A percentile compares a stretch with the other conserved stretches of the same genome.
Conservation (phyloP, 2,113 vertebrate genomes). For the Urocolius indicus region DNA sequence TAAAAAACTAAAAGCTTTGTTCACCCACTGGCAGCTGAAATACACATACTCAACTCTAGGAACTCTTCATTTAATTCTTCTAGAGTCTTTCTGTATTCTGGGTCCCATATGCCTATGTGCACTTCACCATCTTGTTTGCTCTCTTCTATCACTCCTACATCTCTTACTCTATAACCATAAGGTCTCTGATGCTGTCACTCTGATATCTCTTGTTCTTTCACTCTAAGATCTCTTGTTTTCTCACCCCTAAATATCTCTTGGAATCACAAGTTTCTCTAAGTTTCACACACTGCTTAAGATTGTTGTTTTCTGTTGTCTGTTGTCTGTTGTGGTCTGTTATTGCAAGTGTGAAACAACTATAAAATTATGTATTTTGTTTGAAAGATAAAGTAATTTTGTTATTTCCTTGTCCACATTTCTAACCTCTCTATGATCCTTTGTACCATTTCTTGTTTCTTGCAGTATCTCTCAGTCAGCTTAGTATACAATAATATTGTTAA, state of each 20-base stretch:
- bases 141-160: slow-evolving; percentile 1
- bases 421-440: slow-evolving; percentile 8
- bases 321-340: not conserved
- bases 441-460: slow-evolving; percentile 18
- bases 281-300: slow-evolving; percentile 27
- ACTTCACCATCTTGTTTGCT: not conserved
- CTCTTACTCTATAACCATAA: not conserved
- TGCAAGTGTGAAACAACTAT: slow-evolving; percentile 7
- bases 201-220: slow-evolving; percentile 20
- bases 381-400: not conserved
- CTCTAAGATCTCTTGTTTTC: slow-evolving; percentile 7
- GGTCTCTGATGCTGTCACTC: not conserved
- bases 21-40: not conserved
- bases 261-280: slow-evolving; percentile 14
- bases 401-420: not conserved
- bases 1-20: not conserved
- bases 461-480: not conserved
- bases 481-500: not conserved
- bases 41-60: not conserved
- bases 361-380: not conserved
- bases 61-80: not conserved
- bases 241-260: slow-evolving; percentile 15
- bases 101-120: not conserved
- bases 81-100: not conserved
- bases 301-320: slow-evolving; percentile 8